phyloP scores from a whole-genome alignment of 2,888 invertebrate species.

The Platycheirus rosarum region DNA sequence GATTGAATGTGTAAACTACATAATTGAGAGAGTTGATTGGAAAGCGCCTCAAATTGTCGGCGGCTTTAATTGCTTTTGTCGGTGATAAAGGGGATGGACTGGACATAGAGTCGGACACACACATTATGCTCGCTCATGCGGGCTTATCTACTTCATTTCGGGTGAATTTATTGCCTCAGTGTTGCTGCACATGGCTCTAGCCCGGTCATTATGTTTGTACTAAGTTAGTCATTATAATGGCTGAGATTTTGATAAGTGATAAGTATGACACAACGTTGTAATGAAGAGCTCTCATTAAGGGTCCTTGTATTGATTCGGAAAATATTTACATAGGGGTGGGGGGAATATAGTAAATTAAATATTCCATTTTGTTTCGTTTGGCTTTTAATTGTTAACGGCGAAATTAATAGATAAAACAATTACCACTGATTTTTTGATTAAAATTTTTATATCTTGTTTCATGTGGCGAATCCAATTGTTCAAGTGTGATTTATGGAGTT shows the following conservation, averaged over 20 bases:
- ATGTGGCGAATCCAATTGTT: too few relatives aligned
- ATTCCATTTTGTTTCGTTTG: too few relatives aligned
- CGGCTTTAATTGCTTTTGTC: slow-evolving; percentile 49
- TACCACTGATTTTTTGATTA: too few relatives aligned
- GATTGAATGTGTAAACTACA: slow-evolving; percentile 66
- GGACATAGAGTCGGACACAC: slow-evolving; percentile 1
- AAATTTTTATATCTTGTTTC: too few relatives aligned
- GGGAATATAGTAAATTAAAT: too few relatives aligned
- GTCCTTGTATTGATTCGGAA: too few relatives aligned
- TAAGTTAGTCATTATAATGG: slow-evolving; percentile 1
- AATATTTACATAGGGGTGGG: too few relatives aligned
- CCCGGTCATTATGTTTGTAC: slow-evolving; percentile 17
- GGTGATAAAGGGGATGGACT: slow-evolving; percentile 2
- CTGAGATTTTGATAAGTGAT: slow-evolving; percentile 41
- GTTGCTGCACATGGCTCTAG: slow-evolving; percentile 7
- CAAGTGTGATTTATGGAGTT: too few relatives aligned
- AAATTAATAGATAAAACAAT: too few relatives aligned
- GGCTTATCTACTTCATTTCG: slow-evolving; percentile 27
- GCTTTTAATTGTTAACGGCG: too few relatives aligned
- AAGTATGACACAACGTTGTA: slow-evolving; percentile 21
- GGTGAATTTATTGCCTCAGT: slow-evolving; percentile 23
- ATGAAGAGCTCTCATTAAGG: slow-evolving; percentile 30
- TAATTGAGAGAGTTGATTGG: slow-evolving; percentile 67
- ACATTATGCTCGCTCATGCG: not conserved
- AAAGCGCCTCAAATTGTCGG: slow-evolving; percentile 43